Conservation (phyloP, 2,797 vertebrate species). For the Setipinna tenuifilis region DNA sequence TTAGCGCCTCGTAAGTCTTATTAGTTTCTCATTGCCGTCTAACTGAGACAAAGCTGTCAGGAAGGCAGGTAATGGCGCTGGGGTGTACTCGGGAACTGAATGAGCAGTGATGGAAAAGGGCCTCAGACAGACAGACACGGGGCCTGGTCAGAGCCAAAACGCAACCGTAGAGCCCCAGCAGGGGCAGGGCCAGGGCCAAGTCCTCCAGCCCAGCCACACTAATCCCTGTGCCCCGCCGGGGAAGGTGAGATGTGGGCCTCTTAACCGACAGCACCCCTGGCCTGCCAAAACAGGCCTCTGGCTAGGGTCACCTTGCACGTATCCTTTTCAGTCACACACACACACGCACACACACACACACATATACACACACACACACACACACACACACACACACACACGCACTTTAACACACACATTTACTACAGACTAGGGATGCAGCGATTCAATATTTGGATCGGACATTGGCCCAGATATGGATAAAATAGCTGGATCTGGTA, state of each 20-base stretch:
- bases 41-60: conserved; percentile 60
- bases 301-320: conserved; percentile 15
- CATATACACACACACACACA: neutral
- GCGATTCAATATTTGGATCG: no score
- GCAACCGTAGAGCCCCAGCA: conserved; percentile 62
- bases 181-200: conserved; percentile 62
- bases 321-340: neutral
- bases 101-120: conserved; percentile 42
- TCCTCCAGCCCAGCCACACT: conserved; percentile 55
- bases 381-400: neutral
- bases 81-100: conserved; percentile 58
- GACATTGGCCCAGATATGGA: no score
- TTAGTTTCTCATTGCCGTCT: conserved; percentile 49
- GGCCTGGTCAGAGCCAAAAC: conserved; percentile 51
- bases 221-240: conserved; percentile 44
- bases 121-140: conserved; percentile 32
- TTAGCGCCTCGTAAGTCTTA: neutral
- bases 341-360: neutral
- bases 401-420: neutral
- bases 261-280: neutral
- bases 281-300: conserved; percentile 42
- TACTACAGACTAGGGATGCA: no score
- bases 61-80: conserved; percentile 55
- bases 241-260: neutral
- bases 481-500: no score